Evolutionary conservation across 2,113 vertebrate genomes (phyloP).

Genomic region (Cyanoderma ruficeps): DNA sequence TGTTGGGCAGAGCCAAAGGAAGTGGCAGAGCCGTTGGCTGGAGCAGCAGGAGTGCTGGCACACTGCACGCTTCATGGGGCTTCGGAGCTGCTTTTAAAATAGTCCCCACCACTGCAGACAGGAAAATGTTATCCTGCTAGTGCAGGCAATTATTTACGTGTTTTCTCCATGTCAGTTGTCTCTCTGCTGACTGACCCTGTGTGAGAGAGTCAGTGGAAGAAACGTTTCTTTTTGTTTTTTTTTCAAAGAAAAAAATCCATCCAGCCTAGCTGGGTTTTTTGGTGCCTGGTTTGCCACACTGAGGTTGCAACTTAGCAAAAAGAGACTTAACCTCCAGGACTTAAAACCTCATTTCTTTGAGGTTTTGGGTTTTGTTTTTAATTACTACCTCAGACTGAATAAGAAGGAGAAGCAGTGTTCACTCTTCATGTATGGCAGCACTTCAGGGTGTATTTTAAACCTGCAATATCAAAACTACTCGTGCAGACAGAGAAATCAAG

Average conservation of each 20-base stretch:
- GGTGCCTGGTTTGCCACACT: background rate
- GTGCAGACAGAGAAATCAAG: background rate
- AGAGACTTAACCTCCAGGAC: background rate
- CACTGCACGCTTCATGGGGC: background rate
- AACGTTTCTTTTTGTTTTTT: background rate
- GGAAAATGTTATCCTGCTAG: background rate
- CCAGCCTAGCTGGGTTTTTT: background rate
- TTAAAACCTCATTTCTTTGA: background rate
- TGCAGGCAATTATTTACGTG: background rate
- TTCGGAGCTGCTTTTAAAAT: slow-evolving; percentile 21
- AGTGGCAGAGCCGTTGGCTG: slow-evolving; percentile 29
- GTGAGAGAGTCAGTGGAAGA: background rate
- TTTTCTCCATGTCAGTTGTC: background rate
- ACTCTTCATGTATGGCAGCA: background rate
- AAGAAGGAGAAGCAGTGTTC: background rate
- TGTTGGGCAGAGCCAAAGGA: background rate
- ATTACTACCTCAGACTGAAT: background rate
- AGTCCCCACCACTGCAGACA: slow-evolving; percentile 8
- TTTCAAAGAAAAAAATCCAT: background rate
- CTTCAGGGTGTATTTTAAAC: background rate
- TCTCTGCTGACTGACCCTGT: background rate
- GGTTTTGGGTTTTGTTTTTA: slow-evolving; percentile 16
- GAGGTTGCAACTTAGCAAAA: background rate
- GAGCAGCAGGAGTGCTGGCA: slow-evolving; percentile 47
- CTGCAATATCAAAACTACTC: background rate